Conservation (phyloP, 2,113 vertebrate genomes). For the Cyprinodon brontotheroides region DNA sequence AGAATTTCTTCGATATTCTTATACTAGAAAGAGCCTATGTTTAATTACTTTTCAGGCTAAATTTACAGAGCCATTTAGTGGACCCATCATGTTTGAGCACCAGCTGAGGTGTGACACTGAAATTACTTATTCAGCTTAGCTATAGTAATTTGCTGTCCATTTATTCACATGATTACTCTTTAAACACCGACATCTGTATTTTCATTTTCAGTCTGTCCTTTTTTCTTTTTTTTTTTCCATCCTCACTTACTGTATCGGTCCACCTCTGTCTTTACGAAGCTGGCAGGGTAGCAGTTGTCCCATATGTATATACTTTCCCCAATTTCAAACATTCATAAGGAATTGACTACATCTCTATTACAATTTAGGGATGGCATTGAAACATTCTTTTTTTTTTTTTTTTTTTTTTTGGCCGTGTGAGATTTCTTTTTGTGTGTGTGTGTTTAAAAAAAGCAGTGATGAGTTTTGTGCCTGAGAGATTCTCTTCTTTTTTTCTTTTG, state of each 20-base stretch:
- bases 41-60: constrained; percentile 65
- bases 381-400: constrained; percentile 13
- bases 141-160: constrained; percentile 23
- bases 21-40: constrained; percentile 44
- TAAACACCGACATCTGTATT: constrained; percentile 30
- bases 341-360: constrained; percentile 5
- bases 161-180: constrained; percentile 21
- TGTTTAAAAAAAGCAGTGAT: not conserved
- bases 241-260: constrained; percentile 18
- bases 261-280: constrained; percentile 1
- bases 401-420: constrained; percentile 1
- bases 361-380: constrained; percentile 7
- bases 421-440: not conserved
- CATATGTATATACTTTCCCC: constrained; percentile 7
- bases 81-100: constrained; percentile 37
- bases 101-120: constrained; percentile 49
- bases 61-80: constrained; percentile 44
- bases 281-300: constrained; percentile 10
- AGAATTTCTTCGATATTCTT: constrained; percentile 58
- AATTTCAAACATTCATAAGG: constrained; percentile 12
- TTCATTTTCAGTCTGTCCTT: constrained; percentile 15
- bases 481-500: not conserved
- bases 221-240: constrained; percentile 9
- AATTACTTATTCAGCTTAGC: constrained; percentile 46
- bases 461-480: not conserved